Percentiles rank a stretch among this genome's conserved stretches.
Conservation (phyloP, 2,797 vertebrate genomes). For the Sphenopsis melanotis region DNA sequence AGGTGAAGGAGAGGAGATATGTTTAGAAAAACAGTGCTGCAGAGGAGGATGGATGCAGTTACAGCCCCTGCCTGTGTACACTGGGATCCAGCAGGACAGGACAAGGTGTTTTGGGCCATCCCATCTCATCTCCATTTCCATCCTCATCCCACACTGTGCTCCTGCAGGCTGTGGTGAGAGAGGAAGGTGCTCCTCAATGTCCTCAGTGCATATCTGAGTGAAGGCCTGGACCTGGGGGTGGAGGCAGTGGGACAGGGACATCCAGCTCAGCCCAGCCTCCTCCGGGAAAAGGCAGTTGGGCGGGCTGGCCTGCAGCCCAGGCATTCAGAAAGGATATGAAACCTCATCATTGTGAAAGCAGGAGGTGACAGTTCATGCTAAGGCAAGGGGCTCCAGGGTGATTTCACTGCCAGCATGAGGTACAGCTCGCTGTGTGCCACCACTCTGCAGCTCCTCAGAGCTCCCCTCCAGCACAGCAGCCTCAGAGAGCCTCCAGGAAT, state of each 20-base stretch:
- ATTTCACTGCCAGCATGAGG: background rate
- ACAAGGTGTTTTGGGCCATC: background rate
- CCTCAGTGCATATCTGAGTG: background rate
- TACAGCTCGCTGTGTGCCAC: background rate
- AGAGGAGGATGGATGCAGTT: background rate
- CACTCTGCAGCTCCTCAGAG: background rate
- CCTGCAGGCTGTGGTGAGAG: accelerated
- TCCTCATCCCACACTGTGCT: background rate
- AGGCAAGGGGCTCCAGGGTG: background rate
- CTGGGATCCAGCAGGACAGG: background rate
- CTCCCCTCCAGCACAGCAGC: accelerated
- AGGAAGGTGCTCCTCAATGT: background rate
- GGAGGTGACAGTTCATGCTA: background rate
- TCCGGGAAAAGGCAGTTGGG: background rate
- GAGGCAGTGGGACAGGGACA: accelerated
- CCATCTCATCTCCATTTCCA: background rate
- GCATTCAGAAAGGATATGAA: background rate
- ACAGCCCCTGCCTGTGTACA: background rate
- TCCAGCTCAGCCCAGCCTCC: background rate
- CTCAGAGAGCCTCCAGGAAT: accelerated
- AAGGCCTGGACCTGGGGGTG: background rate
- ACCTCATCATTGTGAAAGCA: background rate
- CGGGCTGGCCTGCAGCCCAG: background rate
- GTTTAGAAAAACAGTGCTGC: background rate
- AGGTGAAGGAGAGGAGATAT: background rate